These are phyloP conservation scores for Martes flavigula DNA, from an alignment of 2,797 vertebrate species.

Conservation along the genomic window DNA sequence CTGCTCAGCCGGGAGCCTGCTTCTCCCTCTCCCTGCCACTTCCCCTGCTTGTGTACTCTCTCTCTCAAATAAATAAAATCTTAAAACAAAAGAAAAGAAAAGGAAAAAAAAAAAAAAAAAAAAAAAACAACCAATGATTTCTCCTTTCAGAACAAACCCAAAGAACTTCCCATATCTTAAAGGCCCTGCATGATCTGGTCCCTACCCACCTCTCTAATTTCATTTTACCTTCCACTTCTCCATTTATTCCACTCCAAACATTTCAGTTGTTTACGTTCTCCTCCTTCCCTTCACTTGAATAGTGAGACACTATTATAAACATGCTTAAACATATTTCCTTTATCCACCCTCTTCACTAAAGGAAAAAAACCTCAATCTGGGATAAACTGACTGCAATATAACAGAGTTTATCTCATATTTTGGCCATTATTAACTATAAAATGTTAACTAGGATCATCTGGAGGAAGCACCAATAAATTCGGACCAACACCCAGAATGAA, in stretches of 20 bases:
- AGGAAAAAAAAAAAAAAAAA: background rate
- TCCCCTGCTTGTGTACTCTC: no score
- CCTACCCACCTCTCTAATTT: background rate
- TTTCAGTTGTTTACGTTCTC: background rate
- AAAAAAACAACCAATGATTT: background rate
- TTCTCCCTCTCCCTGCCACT: no score
- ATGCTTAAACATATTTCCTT: background rate
- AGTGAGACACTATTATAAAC: slow-evolving; percentile 25
- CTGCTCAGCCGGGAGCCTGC: no score
- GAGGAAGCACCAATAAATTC: slow-evolving; percentile 19
- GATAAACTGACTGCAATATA: slow-evolving; percentile 38
- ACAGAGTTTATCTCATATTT: background rate
- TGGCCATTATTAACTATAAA: slow-evolving; percentile 43
- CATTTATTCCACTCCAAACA: background rate
- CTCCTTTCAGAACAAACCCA: slow-evolving; percentile 5
- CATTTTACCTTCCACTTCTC: background rate
- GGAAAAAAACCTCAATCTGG: background rate
- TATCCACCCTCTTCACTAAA: background rate
- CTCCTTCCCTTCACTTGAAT: background rate
- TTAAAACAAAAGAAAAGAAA: no score
- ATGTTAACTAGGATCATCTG: background rate
- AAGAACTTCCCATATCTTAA: background rate
- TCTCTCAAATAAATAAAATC: no score
- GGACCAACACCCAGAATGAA: slow-evolving; percentile 37
- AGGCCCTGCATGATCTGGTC: background rate